A percentile compares a stretch with the other conserved stretches of the same genome.
phyloP scores from a whole-genome alignment of 2,888 invertebrate genomes.

The Lysandra bellargus region DNA sequence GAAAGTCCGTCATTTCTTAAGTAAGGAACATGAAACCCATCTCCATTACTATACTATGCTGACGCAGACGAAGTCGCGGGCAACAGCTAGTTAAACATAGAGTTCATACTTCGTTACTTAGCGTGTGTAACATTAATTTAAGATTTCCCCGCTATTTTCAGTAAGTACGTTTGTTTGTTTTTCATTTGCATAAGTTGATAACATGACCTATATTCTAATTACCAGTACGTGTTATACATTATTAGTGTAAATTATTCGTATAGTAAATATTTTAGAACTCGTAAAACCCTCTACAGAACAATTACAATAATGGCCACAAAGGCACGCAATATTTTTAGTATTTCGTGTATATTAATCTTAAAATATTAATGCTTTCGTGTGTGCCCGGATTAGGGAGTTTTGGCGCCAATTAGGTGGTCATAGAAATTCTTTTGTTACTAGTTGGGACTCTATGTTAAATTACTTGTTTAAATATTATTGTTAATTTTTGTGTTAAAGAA shows the following conservation, averaged over 20 bases:
- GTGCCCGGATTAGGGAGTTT: slow-evolving; percentile 11
- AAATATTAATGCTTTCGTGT: slow-evolving; percentile 10
- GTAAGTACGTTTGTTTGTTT: slow-evolving; percentile 20
- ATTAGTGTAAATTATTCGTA: slow-evolving; percentile 16
- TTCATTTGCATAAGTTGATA: slow-evolving; percentile 16
- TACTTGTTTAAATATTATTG: not conserved
- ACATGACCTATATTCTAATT: slow-evolving; percentile 27
- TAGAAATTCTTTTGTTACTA: not conserved
- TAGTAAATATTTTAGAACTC: slow-evolving; percentile 13
- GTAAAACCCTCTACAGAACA: slow-evolving; percentile 7
- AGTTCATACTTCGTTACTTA: not conserved
- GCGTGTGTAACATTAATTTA: slow-evolving; percentile 24
- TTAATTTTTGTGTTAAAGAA: no score
- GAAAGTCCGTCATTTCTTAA: no score
- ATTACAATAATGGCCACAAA: slow-evolving; percentile 14
- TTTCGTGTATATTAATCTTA: slow-evolving; percentile 21
- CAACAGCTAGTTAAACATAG: not conserved
- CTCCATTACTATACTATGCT: no score
- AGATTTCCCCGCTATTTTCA: slow-evolving; percentile 9
- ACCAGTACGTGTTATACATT: slow-evolving; percentile 21
- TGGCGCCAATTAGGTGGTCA: slow-evolving; percentile 4
- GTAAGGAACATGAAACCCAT: no score
- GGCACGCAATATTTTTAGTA: slow-evolving; percentile 26
- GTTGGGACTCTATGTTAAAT: not conserved
- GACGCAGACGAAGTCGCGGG: no score